A percentile compares a stretch with the other conserved stretches of the same genome.
These are phyloP conservation scores for Anthrax anthrax DNA, from an alignment of 2,888 invertebrate genomes.

Conservation along the genomic window DNA sequence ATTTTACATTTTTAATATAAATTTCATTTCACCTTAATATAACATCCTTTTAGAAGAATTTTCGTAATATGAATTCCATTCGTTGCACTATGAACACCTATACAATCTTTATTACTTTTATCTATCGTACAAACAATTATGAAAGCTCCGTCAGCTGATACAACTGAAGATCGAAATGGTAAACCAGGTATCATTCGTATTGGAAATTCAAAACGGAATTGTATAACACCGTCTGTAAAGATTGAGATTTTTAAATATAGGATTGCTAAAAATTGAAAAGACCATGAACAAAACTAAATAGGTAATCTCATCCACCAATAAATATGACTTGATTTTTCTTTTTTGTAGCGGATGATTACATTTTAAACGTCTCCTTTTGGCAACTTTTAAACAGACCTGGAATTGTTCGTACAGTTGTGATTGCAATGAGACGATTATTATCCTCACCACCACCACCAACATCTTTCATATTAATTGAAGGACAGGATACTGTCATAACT, in stretches of 20 bases:
- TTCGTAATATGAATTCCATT: conserved; percentile 49
- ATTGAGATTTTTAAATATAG: conserved; percentile 18
- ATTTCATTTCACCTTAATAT: conserved; percentile 38
- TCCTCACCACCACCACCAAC: conserved; percentile 50
- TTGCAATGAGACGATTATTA: conserved; percentile 45
- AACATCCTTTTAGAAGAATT: conserved; percentile 37
- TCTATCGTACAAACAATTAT: conserved; percentile 70
- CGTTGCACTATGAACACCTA: conserved; percentile 69
- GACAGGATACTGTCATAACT: conserved; percentile 31
- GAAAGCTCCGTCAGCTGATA: conserved; percentile 68
- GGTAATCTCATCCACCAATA: too few species aligned
- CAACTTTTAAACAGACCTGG: conserved; percentile 41
- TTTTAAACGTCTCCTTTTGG: background rate
- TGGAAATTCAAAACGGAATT: conserved; percentile 72
- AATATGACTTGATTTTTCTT: too few species aligned
- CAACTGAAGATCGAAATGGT: conserved; percentile 59
- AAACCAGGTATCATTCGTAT: conserved; percentile 54
- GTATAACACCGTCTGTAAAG: conserved; percentile 59
- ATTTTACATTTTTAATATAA: background rate
- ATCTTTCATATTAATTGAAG: conserved; percentile 19
- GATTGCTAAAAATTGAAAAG: background rate
- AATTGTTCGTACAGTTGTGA: conserved; percentile 51
- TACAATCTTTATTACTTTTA: conserved; percentile 63
- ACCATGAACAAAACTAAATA: too few species aligned
- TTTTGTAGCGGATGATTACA: too few species aligned